A percentile compares a stretch with the other conserved stretches of the same genome.
These are phyloP conservation scores for Pionites leucogaster DNA, from an alignment of 2,113 vertebrate species.

Conservation along the genomic window DNA sequence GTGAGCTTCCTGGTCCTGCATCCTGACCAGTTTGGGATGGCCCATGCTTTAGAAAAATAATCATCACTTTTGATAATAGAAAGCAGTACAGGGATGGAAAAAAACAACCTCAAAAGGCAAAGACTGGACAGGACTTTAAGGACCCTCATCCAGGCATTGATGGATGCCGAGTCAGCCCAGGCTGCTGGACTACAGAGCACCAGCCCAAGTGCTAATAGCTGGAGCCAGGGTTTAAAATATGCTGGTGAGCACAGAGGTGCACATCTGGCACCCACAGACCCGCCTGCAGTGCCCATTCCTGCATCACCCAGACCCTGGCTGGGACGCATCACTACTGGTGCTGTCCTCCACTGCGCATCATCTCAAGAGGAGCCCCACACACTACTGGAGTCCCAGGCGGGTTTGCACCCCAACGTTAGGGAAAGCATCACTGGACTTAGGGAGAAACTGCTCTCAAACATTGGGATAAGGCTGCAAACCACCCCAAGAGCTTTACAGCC, in stretches of 20 bases:
- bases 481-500: background rate
- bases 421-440: background rate
- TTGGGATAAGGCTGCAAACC: background rate
- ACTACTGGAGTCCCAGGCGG: background rate
- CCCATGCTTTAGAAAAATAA: background rate
- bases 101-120: conserved; percentile 59
- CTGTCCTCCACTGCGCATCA: background rate
- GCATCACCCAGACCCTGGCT: background rate
- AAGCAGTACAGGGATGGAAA: conserved; percentile 15
- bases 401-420: background rate
- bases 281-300: accelerated
- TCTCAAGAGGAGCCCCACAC: background rate
- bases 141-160: background rate
- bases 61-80: background rate
- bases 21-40: background rate
- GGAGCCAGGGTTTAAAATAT: background rate
- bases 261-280: background rate
- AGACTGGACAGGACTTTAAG: conserved; percentile 4
- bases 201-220: accelerated
- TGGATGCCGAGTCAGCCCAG: background rate
- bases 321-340: accelerated
- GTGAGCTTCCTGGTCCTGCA: background rate
- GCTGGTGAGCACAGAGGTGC: background rate
- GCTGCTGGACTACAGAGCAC: background rate
- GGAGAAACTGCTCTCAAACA: background rate